Percentiles rank a stretch among this genome's conserved stretches.
These are phyloP conservation scores for Pinna nobilis DNA, from an alignment of 1,140 invertebrate species.

Conservation along the genomic window DNA sequence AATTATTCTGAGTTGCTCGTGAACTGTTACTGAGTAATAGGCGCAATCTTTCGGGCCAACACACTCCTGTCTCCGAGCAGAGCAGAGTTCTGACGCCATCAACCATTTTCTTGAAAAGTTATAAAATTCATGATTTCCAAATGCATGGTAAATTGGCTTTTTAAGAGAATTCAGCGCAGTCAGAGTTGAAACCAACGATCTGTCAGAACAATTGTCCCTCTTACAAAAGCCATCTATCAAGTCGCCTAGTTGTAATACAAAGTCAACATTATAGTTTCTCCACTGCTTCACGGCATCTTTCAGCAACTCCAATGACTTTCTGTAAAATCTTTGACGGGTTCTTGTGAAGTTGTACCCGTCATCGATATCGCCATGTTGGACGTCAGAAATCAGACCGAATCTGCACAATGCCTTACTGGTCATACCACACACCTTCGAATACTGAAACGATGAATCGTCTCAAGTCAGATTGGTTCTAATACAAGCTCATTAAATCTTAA, in stretches of 20 bases:
- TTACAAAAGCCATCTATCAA: constrained; percentile 71
- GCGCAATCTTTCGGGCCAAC: constrained; percentile 16
- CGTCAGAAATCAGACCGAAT: constrained; percentile 73
- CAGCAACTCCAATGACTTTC: constrained; percentile 65
- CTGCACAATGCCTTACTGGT: background rate
- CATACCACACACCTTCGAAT: background rate
- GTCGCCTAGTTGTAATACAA: constrained; percentile 73
- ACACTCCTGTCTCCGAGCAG: constrained; percentile 17
- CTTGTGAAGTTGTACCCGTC: constrained; percentile 66
- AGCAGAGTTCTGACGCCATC: constrained; percentile 42
- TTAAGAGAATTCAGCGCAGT: constrained; percentile 46
- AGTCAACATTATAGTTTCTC: constrained; percentile 57
- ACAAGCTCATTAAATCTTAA: too few species aligned
- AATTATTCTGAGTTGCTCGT: constrained; percentile 61
- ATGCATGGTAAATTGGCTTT: constrained; percentile 67
- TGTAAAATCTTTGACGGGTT: constrained; percentile 66
- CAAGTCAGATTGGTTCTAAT: too few species aligned
- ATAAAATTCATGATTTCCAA: constrained; percentile 75
- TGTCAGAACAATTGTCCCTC: constrained; percentile 24
- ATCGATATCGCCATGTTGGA: constrained; percentile 73
- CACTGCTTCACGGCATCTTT: constrained; percentile 67
- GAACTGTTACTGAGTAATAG: constrained; percentile 67
- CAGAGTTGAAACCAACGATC: constrained; percentile 43
- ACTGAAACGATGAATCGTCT: background rate
- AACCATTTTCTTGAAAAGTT: constrained; percentile 68